Conservation (phyloP, 2,888 invertebrate species). For the Clitarchus hookeri region DNA sequence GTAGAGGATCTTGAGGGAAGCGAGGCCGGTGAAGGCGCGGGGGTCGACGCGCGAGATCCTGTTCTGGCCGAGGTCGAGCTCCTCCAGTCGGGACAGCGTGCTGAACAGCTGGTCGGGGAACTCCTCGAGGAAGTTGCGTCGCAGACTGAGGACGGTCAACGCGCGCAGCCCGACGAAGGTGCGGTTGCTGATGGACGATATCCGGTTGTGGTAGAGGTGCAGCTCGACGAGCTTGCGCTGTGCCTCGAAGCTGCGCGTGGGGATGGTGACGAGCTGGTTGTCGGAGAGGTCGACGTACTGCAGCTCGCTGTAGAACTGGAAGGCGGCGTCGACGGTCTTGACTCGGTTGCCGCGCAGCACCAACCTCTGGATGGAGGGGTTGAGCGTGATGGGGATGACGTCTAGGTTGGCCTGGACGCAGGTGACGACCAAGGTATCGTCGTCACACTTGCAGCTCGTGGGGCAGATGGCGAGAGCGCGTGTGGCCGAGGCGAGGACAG, state of each 20-base stretch:
- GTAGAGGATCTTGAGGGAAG: slow-evolving; percentile 77
- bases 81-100: slow-evolving; percentile 75
- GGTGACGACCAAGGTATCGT: slow-evolving; percentile 83
- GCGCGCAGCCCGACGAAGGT: slow-evolving; percentile 80
- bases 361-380: slow-evolving; percentile 85
- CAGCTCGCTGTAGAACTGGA: slow-evolving; percentile 87
- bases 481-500: slow-evolving; percentile 50
- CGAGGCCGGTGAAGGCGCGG: slow-evolving; percentile 74
- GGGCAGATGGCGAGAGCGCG: slow-evolving; percentile 78
- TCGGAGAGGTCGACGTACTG: slow-evolving; percentile 82
- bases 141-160: slow-evolving; percentile 77
- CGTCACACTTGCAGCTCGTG: slow-evolving; percentile 85
- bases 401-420: slow-evolving; percentile 86
- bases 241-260: slow-evolving; percentile 75
- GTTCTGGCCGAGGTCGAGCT: slow-evolving; percentile 84
- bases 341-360: slow-evolving; percentile 82
- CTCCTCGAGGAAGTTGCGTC: slow-evolving; percentile 81
- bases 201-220: slow-evolving; percentile 82
- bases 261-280: slow-evolving; percentile 83
- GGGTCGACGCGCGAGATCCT: slow-evolving; percentile 80
- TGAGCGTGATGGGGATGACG: slow-evolving; percentile 87
- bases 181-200: slow-evolving; percentile 76
- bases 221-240: slow-evolving; percentile 82
- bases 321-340: slow-evolving; percentile 81
- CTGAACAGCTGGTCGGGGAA: slow-evolving; percentile 75